Evolutionary conservation across 2,888 invertebrate genomes (phyloP), one percentile per base, ranked within the genome.

Genomic region (Tetranychus truncatus): DNA sequence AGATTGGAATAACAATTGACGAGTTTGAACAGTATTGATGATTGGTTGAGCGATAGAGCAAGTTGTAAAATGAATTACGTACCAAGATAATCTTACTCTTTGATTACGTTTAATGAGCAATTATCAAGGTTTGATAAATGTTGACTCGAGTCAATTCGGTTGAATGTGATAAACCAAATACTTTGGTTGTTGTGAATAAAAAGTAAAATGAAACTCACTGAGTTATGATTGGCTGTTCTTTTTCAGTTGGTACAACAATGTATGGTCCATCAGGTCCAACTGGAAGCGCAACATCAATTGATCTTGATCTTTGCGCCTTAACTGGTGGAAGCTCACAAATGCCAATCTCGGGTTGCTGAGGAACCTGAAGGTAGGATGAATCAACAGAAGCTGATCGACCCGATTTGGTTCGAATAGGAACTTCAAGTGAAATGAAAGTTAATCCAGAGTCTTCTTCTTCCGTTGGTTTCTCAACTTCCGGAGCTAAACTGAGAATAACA

Each of bases 381-480:
- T 92, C 92, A 1, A 92, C 91, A 0, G 91, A 91, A 55, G 91
- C 91, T 21, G 92, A 92, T 21, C 92, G 87, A 81, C 91, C 91
- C 45, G 91, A 87, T 81, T 89, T 89, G n/a, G 45, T 45, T 21
- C 79, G 75, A 78, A 91, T 83, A 67, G 92, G 92, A 77, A 92
- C 92, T 76, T 90, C 87, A 71, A 91, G 84, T 81, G 89, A 90
- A 78, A 90, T 88, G 80, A 90, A 89, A 77, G 88, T 86, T 8
- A 90, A 89, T 73, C 77, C 78, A 75, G 46, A 77, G 74, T 5
- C 82, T 18, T 24, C 75, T n/a, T 77, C 76, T 34, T 73, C 69
- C 20, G 66, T 45, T 8, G 65, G 66, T 24, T 20, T 67, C 18
- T 74, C 34, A 67, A 46, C 6, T 45, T 69, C 75, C 24, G 74